Evolutionary conservation across 1,140 invertebrate species (phyloP).

Genomic region (Drosophila lacertosa): DNA sequence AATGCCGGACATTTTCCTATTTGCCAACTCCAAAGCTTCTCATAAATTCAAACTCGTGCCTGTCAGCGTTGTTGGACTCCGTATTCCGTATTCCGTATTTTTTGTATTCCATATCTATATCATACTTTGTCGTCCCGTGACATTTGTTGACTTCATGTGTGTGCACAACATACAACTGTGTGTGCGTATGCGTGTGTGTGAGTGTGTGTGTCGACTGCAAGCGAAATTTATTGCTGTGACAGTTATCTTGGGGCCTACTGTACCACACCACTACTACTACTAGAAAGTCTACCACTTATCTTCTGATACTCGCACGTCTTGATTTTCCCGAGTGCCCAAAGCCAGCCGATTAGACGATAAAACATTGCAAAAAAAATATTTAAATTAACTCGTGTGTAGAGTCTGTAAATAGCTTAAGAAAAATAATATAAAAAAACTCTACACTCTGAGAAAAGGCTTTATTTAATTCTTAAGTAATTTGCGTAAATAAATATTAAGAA

Average conservation of each 20-base stretch:
- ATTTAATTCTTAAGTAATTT: too few relatives aligned
- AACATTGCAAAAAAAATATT: slow-evolving; percentile 15
- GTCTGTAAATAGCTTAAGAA: not conserved
- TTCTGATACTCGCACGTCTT: slow-evolving; percentile 4
- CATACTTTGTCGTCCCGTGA: slow-evolving; percentile 50
- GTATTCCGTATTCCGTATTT: slow-evolving; percentile 51
- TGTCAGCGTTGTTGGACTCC: slow-evolving; percentile 36
- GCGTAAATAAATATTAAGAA: too few relatives aligned
- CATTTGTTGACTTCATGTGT: slow-evolving; percentile 50
- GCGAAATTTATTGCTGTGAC: slow-evolving; percentile 47
- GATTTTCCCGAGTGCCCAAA: not conserved
- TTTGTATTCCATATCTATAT: slow-evolving; percentile 52
- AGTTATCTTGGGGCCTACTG: slow-evolving; percentile 42
- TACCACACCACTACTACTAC: too few relatives aligned
- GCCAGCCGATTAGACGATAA: slow-evolving; percentile 5
- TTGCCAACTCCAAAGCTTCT: slow-evolving; percentile 30
- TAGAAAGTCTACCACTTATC: slow-evolving; percentile 9
- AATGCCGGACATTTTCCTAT: slow-evolving; percentile 21
- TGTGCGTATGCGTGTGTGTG: not conserved
- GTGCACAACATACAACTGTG: not conserved
- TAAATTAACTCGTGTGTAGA: slow-evolving; percentile 1
- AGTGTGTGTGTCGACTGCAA: slow-evolving; percentile 68
- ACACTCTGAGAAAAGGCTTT: too few relatives aligned
- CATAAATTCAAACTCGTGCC: slow-evolving; percentile 70
- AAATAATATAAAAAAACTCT: too few relatives aligned